A percentile compares a stretch with the other conserved stretches of the same genome.
Conservation (phyloP, 1,140 invertebrate species). For the Chrysomallon squamiferum region DNA sequence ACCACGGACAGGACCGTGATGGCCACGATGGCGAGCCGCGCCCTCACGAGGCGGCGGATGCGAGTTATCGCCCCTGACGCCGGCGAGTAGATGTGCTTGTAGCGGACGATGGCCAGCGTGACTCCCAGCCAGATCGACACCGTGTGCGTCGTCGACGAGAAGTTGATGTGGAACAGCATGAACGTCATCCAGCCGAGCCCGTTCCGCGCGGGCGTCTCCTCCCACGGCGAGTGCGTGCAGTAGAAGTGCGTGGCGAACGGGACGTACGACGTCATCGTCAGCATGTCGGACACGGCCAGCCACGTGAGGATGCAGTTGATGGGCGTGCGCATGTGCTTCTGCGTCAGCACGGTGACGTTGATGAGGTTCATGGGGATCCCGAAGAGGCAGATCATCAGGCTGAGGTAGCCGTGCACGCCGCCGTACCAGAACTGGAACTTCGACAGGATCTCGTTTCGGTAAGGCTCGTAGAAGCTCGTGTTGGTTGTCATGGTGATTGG, state of each 20-base stretch:
- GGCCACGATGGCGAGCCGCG: constrained; percentile 74
- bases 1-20: constrained; percentile 77
- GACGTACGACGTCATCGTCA: constrained; percentile 87
- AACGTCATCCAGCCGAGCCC: constrained; percentile 51
- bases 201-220: constrained; percentile 23
- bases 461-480: background rate
- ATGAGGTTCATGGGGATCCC: constrained; percentile 88
- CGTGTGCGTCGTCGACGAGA: constrained; percentile 83
- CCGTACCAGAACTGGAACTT: constrained; percentile 54
- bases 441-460: constrained; percentile 18
- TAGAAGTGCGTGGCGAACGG: constrained; percentile 77
- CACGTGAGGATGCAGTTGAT: constrained; percentile 86
- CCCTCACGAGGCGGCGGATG: constrained; percentile 66
- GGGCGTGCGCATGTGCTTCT: constrained; percentile 81
- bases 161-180: constrained; percentile 66
- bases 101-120: constrained; percentile 89
- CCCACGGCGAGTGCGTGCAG: constrained; percentile 23
- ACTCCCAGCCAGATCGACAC: constrained; percentile 93
- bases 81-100: constrained; percentile 80
- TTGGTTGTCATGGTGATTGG: background rate
- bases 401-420: constrained; percentile 73
- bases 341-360: constrained; percentile 87
- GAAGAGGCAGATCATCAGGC: constrained; percentile 80
- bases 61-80: constrained; percentile 71
- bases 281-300: constrained; percentile 82